phyloP scores from a whole-genome alignment of 2,797 vertebrate species.

The Sebastes diploproa region DNA sequence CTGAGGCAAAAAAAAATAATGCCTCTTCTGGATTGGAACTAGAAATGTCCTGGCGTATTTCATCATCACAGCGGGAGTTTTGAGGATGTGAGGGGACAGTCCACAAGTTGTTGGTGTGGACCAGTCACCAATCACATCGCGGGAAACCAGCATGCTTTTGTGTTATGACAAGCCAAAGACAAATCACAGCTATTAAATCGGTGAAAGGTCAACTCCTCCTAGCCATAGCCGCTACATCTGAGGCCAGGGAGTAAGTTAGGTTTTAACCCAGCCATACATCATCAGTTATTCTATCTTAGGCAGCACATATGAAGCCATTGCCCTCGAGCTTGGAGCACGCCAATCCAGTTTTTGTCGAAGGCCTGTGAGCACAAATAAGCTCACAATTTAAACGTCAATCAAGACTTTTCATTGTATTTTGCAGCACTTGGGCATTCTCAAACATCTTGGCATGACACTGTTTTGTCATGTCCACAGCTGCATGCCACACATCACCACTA shows the following conservation, averaged over 20 bases:
- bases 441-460: conserved; percentile 7
- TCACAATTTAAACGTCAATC: conserved; percentile 8
- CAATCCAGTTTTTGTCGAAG: background rate
- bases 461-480: conserved; percentile 56
- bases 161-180: conserved; percentile 37
- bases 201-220: conserved; percentile 30
- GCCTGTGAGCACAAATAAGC: background rate
- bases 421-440: conserved; percentile 22
- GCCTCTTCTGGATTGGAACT: conserved; percentile 27
- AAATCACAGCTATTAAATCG: conserved; percentile 29
- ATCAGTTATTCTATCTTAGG: conserved; percentile 1
- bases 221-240: conserved; percentile 11
- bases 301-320: background rate
- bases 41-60: conserved; percentile 16
- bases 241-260: conserved; percentile 11
- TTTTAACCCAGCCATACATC: conserved; percentile 29
- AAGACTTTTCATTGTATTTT: background rate
- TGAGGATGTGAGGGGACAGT: background rate
- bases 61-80: background rate
- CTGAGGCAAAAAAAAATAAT: conserved; percentile 27
- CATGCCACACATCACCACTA: conserved; percentile 42
- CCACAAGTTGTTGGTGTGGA: background rate
- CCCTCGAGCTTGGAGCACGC: background rate
- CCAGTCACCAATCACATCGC: background rate
- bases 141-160: background rate